A percentile compares a stretch with the other conserved stretches of the same genome.
Conservation (phyloP, 2,113 vertebrate species). For the Bubalus kerabau region DNA sequence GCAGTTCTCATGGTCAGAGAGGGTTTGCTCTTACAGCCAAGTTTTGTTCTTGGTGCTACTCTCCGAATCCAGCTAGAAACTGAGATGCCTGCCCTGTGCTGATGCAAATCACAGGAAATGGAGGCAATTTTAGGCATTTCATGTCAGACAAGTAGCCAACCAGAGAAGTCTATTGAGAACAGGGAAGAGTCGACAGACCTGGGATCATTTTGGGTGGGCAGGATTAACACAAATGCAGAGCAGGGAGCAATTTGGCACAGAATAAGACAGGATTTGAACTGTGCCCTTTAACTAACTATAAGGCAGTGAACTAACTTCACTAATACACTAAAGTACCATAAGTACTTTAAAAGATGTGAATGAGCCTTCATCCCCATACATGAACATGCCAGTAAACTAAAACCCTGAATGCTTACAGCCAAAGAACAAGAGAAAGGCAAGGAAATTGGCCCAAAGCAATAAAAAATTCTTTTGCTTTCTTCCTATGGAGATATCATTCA, state of each 20-base stretch:
- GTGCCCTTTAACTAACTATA: neutral
- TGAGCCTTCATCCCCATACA: neutral
- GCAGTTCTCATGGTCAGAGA: neutral
- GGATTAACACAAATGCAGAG: neutral
- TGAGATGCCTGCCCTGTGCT: neutral
- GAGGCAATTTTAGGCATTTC: neutral
- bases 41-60: neutral
- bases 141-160: neutral
- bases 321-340: neutral
- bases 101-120: conserved; percentile 13
- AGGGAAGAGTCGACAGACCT: neutral
- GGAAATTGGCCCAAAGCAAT: neutral
- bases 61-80: neutral
- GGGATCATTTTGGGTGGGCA: neutral
- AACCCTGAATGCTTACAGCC: neutral
- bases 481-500: neutral
- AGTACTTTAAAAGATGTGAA: neutral
- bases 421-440: neutral
- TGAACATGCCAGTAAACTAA: neutral
- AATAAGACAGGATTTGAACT: neutral
- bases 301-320: neutral
- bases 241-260: neutral
- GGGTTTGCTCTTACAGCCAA: neutral
- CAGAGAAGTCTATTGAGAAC: neutral
- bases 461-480: neutral